These are phyloP conservation scores for Lithosia quadra DNA, from an alignment of 2,888 invertebrate species.

Conservation along the genomic window DNA sequence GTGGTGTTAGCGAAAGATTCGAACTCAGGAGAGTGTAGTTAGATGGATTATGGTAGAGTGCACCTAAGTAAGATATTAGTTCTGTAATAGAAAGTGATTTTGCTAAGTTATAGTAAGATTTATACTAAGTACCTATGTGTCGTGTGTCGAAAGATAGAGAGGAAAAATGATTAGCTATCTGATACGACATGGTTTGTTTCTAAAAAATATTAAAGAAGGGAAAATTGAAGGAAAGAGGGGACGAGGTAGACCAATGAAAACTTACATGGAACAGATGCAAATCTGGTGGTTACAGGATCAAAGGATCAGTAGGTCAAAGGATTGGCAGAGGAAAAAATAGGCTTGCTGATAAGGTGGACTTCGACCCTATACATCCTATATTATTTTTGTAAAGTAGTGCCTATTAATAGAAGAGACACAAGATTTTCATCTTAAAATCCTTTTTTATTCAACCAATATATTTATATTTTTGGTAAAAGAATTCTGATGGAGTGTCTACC, in stretches of 20 bases:
- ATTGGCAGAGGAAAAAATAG: too few species aligned
- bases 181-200: too few species aligned
- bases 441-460: neutral
- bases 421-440: neutral
- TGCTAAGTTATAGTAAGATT: neutral
- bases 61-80: neutral
- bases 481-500: conserved; percentile 16
- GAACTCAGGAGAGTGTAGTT: neutral
- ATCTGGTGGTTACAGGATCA: too few species aligned
- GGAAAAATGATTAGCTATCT: too few species aligned
- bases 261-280: neutral
- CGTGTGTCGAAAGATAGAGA: too few species aligned
- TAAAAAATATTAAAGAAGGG: too few species aligned
- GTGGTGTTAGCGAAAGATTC: neutral
- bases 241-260: neutral
- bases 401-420: neutral
- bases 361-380: neutral
- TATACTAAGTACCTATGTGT: neutral
- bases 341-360: too few species aligned
- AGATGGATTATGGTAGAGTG: neutral
- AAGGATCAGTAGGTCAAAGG: too few species aligned
- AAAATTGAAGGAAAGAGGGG: too few species aligned
- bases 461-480: neutral
- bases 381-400: neutral
- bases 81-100: neutral